A percentile compares a stretch with the other conserved stretches of the same genome.
Conservation (phyloP, 92 coral and sea anemone genomes). For the Zoanthus sociatus region DNA sequence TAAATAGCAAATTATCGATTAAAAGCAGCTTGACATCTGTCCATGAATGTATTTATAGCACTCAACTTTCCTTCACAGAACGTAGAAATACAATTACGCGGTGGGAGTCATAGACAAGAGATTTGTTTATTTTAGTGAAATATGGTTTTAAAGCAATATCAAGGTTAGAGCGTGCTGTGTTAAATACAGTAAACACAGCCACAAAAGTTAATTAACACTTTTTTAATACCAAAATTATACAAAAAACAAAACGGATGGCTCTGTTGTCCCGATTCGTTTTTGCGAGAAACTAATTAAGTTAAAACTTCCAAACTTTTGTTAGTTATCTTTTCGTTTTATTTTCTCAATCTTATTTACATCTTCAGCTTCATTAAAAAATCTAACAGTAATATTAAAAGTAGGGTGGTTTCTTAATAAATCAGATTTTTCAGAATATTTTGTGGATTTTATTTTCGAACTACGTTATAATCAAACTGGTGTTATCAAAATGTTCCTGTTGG, state of each 20-base stretch:
- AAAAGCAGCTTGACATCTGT: conserved; percentile 30
- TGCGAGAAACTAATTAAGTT: conserved; percentile 24
- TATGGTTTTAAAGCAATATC: conserved; percentile 34
- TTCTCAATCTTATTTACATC: conserved; percentile 1
- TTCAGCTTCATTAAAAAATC: not conserved
- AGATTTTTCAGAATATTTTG: not conserved
- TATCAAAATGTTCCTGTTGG: not conserved
- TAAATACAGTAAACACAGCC: conserved; percentile 38
- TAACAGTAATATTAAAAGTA: not conserved
- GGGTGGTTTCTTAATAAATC: not conserved
- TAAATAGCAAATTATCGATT: conserved; percentile 24
- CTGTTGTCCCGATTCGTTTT: conserved; percentile 30
- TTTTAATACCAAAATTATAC: conserved; percentile 18
- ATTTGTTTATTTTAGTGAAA: conserved; percentile 23
- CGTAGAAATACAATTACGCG: conserved; percentile 33
- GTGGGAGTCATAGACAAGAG: conserved; percentile 20
- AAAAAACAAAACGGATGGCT: conserved; percentile 18
- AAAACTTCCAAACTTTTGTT: not conserved
- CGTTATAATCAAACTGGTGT: not conserved
- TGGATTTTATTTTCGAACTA: not conserved
- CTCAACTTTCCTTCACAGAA: conserved; percentile 5
- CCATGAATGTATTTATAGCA: not conserved
- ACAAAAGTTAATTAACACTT: conserved; percentile 53
- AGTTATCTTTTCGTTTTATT: not conserved
- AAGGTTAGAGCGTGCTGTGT: conserved; percentile 30